Percentiles rank a stretch among this genome's conserved stretches.
These are phyloP conservation scores for Spodoptera littoralis DNA, from an alignment of 2,888 invertebrate species.

Conservation along the genomic window DNA sequence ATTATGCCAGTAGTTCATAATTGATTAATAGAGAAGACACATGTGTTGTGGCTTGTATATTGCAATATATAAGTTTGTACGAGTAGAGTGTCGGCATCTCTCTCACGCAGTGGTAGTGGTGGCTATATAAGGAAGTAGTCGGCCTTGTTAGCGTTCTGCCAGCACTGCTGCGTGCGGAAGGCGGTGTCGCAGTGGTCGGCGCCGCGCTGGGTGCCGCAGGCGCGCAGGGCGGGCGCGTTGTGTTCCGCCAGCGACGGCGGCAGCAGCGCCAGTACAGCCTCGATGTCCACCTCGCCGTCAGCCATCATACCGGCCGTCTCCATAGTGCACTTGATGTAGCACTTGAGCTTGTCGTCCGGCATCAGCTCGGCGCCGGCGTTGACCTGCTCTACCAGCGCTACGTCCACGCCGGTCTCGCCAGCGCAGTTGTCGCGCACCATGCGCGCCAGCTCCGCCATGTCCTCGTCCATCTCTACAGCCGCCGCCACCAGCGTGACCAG, in stretches of 20 bases:
- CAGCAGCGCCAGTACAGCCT: conserved; percentile 77
- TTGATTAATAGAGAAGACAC: conserved; percentile 3
- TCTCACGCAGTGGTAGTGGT: not conserved
- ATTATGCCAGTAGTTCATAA: conserved; percentile 3
- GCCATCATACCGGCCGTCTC: conserved; percentile 83
- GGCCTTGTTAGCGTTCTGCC: conserved; percentile 75
- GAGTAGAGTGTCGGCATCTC: no score
- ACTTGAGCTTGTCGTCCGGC: conserved; percentile 75
- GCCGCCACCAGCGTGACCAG: conserved; percentile 20
- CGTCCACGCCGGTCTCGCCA: conserved; percentile 76
- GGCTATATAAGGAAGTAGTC: conserved; percentile 78
- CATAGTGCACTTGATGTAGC: conserved; percentile 84
- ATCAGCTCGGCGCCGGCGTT: conserved; percentile 75
- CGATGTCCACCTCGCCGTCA: conserved; percentile 78
- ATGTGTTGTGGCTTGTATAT: conserved; percentile 1
- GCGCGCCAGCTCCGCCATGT: conserved; percentile 79
- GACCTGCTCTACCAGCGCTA: conserved; percentile 69
- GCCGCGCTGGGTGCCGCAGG: conserved; percentile 76
- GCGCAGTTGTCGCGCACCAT: conserved; percentile 79
- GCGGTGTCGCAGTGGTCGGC: conserved; percentile 82
- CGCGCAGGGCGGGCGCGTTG: conserved; percentile 65
- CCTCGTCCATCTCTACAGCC: conserved; percentile 68
- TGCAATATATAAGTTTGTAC: no score
- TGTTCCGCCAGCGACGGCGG: conserved; percentile 70
- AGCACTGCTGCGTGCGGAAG: conserved; percentile 80